Evolutionary conservation across 92 coral and sea anemone genomes (phyloP), one percentile per base, ranked within the genome.

Genomic region (Virgularia gustaviana): DNA sequence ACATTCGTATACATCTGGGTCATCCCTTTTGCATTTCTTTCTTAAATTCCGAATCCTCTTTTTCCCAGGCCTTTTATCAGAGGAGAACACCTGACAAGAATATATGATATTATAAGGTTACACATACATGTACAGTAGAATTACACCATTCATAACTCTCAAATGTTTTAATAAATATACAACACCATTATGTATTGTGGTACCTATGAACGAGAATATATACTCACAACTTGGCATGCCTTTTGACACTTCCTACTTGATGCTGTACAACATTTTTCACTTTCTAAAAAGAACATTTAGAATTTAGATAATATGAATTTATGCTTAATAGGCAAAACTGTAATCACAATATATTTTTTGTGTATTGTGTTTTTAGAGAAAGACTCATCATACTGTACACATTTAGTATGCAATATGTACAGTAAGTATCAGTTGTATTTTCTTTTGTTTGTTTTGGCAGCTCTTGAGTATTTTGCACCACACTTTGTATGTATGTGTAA

Each of bases 141-240:
- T 16, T 32, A 9, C n/a, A 15, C 30, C 38, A 39, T 15, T 8
- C 49, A 23, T 9, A 25, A 27, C 31, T 13, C 7, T 4, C 24
- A 4, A 55, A n/a, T n/a, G n/a, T n/a, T n/a, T n/a, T n/a, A n/a
- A n/a, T n/a, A n/a, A n/a, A n/a, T n/a, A n/a, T n/a, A n/a, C n/a
- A n/a, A n/a, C 45, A 39, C 45, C 45, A 39, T 15, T 15, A 39
- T 15, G 15, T 7, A 8, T 15, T 39, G 15, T 15, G 25, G 13
- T 1, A n/a, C 24, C 23, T 13, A 12, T 28, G 12, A 2, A 20
- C 19, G 52, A 35, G 25, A 24, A 0, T 27, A 16, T 15, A 15
- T n/a, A 71, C 94, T 82, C 78, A 94, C 99, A 89, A 82, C 81
- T 87, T 94, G 90, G 65, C 99, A 94, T 24, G 96, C 83, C 28